Base-by-base conservation (phyloP, 2,797 vertebrate species). In the Diceros bicornis region DNA sequence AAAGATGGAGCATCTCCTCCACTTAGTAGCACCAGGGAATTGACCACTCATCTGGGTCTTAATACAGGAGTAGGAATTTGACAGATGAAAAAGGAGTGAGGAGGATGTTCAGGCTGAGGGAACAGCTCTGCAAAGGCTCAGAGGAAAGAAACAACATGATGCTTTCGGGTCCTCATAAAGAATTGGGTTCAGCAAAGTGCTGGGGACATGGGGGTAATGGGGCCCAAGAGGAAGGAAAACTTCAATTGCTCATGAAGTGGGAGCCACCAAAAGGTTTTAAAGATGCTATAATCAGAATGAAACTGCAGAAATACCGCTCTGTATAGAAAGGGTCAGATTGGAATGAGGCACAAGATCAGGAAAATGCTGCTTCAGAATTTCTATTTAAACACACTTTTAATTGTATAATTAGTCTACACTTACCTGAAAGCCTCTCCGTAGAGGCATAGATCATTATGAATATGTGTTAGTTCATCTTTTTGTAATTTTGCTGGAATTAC, bases 401-500 rank as follows among this genome's bases (percentile, higher is more conserved):
- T 37, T 81, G 25, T 83, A 59, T 77, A 64, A 34, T 71, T 86
- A 71, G 69, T 85, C 64, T 89, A 84, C 20, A 69, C 29, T 71
- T 52, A 47, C 47, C 78, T 50, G 11, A 47, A 89, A 87, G 37
- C 1, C 37, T 61, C 37, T 71, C 69, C 23, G 14, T 29, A 74
- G 55, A 82, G 21, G 34, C 57, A 77, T 0, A 82, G 62, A 55
- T 85, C 14, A 27, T 78, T 72, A 78, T 34, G 8, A 86, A 64
- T 29, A 83, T 52, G 75, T 37, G 8, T 41, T 89, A 66, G 64
- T 55, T 95, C 62, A 37, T n/a, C 61, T 82, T 83, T 89, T 89
- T 66, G 47, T 59, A 78, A 90, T 90, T 85, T 66, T 92, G 12
- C 47, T 94, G 27, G 21, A 89, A 97, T 87, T 74, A 86, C 62